Percentiles rank a stretch among this genome's conserved stretches.
Evolutionary conservation across 1,140 invertebrate genomes (phyloP).

Genomic region (Ostrea edulis): DNA sequence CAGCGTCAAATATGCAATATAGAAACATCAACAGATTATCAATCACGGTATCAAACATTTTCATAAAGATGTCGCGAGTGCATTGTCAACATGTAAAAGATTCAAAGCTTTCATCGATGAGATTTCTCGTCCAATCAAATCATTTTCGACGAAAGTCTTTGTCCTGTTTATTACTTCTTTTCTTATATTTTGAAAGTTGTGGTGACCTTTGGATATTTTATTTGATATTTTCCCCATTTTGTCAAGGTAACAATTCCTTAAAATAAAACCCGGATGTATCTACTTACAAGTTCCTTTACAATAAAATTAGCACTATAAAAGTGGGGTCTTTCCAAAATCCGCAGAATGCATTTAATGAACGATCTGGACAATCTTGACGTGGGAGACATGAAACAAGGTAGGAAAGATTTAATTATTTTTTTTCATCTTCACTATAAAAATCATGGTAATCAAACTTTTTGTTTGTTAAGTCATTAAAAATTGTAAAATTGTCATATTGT

Average conservation of each 20-base stretch:
- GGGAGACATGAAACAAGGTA: conserved; percentile 7
- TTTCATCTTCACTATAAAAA: neutral
- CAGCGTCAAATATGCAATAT: conserved; percentile 5
- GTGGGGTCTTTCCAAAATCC: neutral
- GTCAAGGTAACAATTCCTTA: conserved; percentile 3
- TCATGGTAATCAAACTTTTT: too few relatives aligned
- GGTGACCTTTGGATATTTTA: conserved; percentile 4
- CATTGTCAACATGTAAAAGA: neutral
- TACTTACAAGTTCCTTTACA: conserved; percentile 4
- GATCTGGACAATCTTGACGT: neutral
- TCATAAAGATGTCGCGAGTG: conserved; percentile 3
- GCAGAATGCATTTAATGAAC: neutral
- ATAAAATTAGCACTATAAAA: neutral
- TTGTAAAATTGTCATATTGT: too few relatives aligned
- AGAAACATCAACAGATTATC: neutral
- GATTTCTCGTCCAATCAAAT: neutral
- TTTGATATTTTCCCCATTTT: conserved; percentile 5
- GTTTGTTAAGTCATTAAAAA: too few relatives aligned
- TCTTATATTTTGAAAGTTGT: neutral
- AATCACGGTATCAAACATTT: neutral
- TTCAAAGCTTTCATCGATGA: neutral
- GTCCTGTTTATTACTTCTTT: neutral
- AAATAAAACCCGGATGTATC: conserved; percentile 14
- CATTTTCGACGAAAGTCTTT: neutral
- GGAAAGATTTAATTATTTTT: neutral